Percentiles rank a stretch among this genome's conserved stretches.
Evolutionary conservation across 2,797 vertebrate species (phyloP).

Genomic region (Poecilia gillii): DNA sequence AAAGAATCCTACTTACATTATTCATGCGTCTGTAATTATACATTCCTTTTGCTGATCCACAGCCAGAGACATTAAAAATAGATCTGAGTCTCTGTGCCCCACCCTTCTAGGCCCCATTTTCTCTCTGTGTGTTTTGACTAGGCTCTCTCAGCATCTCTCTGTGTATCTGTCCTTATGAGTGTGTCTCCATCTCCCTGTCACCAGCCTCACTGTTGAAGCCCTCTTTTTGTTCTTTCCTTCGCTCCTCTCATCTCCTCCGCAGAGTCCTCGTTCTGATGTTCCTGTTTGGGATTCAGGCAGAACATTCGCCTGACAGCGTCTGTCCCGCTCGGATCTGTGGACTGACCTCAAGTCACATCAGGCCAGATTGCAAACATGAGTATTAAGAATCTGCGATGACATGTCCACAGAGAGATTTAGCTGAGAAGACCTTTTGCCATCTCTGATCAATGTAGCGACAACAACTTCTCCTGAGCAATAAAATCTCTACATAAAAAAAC

Average conservation of each 20-base stretch:
- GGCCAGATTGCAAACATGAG: conserved; percentile 47
- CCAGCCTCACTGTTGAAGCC: conserved; percentile 43
- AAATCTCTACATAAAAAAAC: not conserved
- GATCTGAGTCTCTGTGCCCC: conserved; percentile 75
- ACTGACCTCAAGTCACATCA: conserved; percentile 60
- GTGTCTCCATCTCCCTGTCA: conserved; percentile 50
- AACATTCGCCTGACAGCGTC: conserved; percentile 73
- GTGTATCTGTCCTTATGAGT: conserved; percentile 47
- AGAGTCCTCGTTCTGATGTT: conserved; percentile 55
- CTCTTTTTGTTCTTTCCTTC: conserved; percentile 42
- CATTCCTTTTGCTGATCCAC: conserved; percentile 80
- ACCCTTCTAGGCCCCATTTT: conserved; percentile 63
- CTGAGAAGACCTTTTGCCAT: conserved; percentile 36
- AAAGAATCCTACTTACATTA: conserved; percentile 76
- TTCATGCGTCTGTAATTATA: conserved; percentile 80
- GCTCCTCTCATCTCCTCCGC: conserved; percentile 36
- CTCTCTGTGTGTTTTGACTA: conserved; percentile 70
- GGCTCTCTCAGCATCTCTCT: conserved; percentile 43
- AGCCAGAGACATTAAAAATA: conserved; percentile 82
- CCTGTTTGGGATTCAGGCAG: conserved; percentile 52
- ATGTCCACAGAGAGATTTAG: conserved; percentile 35
- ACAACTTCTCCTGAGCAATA: conserved; percentile 19
- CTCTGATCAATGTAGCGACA: conserved; percentile 63
- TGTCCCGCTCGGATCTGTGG: conserved; percentile 46
- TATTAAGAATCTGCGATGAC: conserved; percentile 56